phyloP scores from a whole-genome alignment of 1,140 invertebrate species.

The Trialeurodes vaporariorum region DNA sequence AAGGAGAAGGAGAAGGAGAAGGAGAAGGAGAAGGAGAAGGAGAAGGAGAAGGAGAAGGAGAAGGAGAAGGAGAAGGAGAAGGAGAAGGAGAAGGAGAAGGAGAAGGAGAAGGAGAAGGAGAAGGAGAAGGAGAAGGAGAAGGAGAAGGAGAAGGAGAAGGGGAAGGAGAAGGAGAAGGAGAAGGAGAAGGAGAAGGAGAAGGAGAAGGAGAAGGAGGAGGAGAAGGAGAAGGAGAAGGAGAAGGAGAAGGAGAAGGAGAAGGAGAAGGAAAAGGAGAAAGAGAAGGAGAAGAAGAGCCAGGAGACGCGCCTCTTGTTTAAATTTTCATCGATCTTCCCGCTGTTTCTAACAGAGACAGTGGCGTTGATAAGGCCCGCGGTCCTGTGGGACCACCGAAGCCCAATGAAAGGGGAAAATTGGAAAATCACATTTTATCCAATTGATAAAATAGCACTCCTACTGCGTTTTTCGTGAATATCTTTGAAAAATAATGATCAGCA shows the following conservation, averaged over 20 bases:
- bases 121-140: not conserved
- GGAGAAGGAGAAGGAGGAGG: not conserved
- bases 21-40: too few relatives aligned
- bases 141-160: not conserved
- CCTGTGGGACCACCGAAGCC: too few relatives aligned
- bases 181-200: too few relatives aligned
- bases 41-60: too few relatives aligned
- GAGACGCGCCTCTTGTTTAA: too few relatives aligned
- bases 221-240: not conserved
- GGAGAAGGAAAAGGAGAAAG: not conserved
- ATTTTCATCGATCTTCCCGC: not conserved
- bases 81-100: not conserved
- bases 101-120: not conserved
- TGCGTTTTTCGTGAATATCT: too few relatives aligned
- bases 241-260: not conserved
- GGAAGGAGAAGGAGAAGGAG: not conserved
- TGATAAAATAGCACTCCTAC: too few relatives aligned
- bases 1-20: too few relatives aligned
- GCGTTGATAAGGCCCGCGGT: too few relatives aligned
- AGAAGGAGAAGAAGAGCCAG: slow-evolving; percentile 1
- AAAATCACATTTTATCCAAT: too few relatives aligned
- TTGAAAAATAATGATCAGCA: too few relatives aligned
- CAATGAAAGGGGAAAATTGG: too few relatives aligned
- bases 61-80: not conserved
- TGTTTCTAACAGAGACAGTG: not conserved